Evolutionary conservation across 2,888 invertebrate genomes (phyloP).

Genomic region (Heterodera filipjevi): DNA sequence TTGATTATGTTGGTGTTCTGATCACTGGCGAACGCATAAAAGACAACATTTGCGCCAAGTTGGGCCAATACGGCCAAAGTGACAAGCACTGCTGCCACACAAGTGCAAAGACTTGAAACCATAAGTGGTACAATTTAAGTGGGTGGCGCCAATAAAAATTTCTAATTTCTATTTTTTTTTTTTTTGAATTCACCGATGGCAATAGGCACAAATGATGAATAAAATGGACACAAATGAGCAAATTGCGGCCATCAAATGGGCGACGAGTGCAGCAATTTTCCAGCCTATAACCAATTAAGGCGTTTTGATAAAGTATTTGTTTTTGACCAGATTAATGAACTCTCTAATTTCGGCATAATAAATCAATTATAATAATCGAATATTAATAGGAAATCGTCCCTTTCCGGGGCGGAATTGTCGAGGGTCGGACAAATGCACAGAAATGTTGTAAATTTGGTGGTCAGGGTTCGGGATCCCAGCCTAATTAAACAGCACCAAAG

Average conservation of each 20-base stretch:
- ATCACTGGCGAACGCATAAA: conserved; percentile 60
- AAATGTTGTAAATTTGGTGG: too few species aligned
- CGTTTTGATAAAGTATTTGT: not conserved
- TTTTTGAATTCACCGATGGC: conserved; percentile 37
- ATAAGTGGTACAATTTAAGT: not conserved
- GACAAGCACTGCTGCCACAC: conserved; percentile 55
- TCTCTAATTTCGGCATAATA: too few species aligned
- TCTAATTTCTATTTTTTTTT: not conserved
- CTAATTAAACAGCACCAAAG: too few species aligned
- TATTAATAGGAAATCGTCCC: too few species aligned
- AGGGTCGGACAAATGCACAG: too few species aligned
- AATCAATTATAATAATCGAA: too few species aligned
- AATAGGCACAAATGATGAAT: conserved; percentile 51
- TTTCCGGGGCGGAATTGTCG: too few species aligned
- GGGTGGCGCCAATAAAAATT: not conserved
- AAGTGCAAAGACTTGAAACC: conserved; percentile 35
- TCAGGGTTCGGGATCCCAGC: too few species aligned
- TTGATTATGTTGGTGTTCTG: conserved; percentile 64
- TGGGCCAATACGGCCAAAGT: conserved; percentile 54
- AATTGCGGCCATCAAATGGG: conserved; percentile 51
- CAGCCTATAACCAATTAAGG: conserved; percentile 46
- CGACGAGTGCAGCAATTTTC: conserved; percentile 61
- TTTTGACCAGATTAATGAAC: too few species aligned
- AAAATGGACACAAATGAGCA: conserved; percentile 46
- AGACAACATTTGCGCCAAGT: conserved; percentile 51